phyloP scores from a whole-genome alignment of 92 coral and sea anemone species.

The Hydrozoanthus gracilis region DNA sequence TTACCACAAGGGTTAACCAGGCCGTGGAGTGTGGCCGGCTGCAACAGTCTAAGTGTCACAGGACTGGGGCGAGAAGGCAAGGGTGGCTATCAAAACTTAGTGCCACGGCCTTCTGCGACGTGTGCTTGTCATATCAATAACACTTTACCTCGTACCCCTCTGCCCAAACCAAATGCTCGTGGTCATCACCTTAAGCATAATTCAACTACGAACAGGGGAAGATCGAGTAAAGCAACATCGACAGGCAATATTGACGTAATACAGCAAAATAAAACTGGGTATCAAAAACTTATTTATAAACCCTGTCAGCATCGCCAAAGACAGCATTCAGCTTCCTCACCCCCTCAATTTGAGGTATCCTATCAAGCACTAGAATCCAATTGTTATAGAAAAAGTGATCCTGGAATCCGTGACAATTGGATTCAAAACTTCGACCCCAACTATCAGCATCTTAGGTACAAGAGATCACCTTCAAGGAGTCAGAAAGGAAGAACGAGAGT shows the following conservation, averaged over 20 bases:
- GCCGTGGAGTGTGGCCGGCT: constrained; percentile 44
- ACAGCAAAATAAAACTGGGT: constrained; percentile 5
- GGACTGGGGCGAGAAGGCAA: constrained; percentile 10
- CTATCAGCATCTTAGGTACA: constrained; percentile 34
- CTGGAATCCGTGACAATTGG: not conserved
- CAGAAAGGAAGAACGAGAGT: not conserved
- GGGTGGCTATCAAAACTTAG: constrained; percentile 15
- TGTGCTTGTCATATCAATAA: constrained; percentile 21
- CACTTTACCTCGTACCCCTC: not conserved
- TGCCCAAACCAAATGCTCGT: not conserved
- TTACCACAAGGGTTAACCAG: constrained; percentile 1
- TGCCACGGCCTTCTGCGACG: constrained; percentile 12
- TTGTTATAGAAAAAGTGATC: not conserved
- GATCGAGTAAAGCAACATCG: constrained; percentile 7
- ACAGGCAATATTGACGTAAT: constrained; percentile 6
- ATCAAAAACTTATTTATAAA: constrained; percentile 28
- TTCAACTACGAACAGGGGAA: not conserved
- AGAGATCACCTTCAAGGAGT: not conserved
- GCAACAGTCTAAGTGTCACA: not conserved
- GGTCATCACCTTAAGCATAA: not conserved
- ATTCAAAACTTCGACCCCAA: constrained; percentile 2
- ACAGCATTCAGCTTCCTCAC: constrained; percentile 16
- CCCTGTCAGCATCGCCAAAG: not conserved
- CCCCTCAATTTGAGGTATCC: constrained; percentile 15
- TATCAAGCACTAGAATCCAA: constrained; percentile 13